Base-by-base conservation (phyloP, 2,113 vertebrate species). In the Corythaeola cristata region DNA sequence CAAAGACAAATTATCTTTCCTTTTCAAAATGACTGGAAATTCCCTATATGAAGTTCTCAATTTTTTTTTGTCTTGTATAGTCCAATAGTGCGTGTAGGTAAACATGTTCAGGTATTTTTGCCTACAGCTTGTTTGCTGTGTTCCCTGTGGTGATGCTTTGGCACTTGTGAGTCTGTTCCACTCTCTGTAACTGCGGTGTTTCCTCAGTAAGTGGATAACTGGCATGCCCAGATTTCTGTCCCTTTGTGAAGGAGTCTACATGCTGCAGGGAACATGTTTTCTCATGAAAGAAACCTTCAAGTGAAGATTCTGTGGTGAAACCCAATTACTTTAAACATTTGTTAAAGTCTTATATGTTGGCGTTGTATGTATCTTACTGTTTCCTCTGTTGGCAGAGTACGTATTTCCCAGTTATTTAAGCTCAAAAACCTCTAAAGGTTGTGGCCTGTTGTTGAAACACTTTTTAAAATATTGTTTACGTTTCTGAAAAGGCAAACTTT, bases 1-100 rank as follows among this genome's bases (percentile, higher is more conserved):
- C 27, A 82, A 73, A 62, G 22, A 73, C 93, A 90, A 93, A 79
- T 11, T 9, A 26, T 6, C 56, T 74, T 93, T 91, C 35, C 18
- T 90, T 88, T 95, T 93, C 66, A 72, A 52, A 93, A 82, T 85
- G 66, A 82, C 81, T 93, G 87, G 53, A 88, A 93, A 76, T 82
- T 73, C 87, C 74, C 49, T 85, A 3, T 55, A 35, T 32, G 30
- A 94, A 94, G 18, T 62, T 90, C n/a, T 89, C 45, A 4, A 19
- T 73, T 71, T 47, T 20, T 56, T 41, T 50, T 56, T 19, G 26
- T 19, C 27, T 82, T 24, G 19, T 62, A 9, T 92, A 84, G 80
- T 96, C 79, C 93, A 75, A 2, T 55, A 66, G 37, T 4, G 0
- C 20, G 15, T 53, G 37, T 73, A 84, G 80, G 55, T 44, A 64